These are phyloP conservation scores for Rhegmatorhina hoffmannsi DNA, from an alignment of 2,113 vertebrate genomes.

Conservation along the genomic window DNA sequence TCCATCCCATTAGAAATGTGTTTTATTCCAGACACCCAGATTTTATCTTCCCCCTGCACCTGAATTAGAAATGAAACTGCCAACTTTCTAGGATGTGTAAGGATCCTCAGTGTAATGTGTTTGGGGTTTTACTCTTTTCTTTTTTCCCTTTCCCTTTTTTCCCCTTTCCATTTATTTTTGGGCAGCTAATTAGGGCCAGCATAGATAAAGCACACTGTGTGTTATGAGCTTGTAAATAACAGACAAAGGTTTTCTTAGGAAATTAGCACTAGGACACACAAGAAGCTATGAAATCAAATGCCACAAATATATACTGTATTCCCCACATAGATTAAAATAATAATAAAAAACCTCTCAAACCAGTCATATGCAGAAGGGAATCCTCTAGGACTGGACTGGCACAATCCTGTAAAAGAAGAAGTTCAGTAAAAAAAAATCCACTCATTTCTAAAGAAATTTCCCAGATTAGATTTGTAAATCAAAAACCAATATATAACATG, in stretches of 20 bases:
- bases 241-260: slow-evolving; percentile 49
- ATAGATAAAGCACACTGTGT: neutral
- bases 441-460: slow-evolving; percentile 86
- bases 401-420: slow-evolving; percentile 61
- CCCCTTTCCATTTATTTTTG: neutral
- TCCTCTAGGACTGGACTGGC: slow-evolving; percentile 60
- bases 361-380: slow-evolving; percentile 11
- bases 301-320: slow-evolving; percentile 12
- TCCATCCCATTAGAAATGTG: slow-evolving; percentile 63
- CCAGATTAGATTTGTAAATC: slow-evolving; percentile 97
- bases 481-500: slow-evolving; percentile 97
- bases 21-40: slow-evolving; percentile 70
- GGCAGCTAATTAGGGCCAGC: slow-evolving; percentile 57
- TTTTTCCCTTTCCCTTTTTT: fast-evolving
- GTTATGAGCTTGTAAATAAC: slow-evolving; percentile 65
- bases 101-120: slow-evolving; percentile 17
- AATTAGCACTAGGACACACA: slow-evolving; percentile 47
- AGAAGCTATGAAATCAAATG: slow-evolving; percentile 43
- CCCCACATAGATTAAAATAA: slow-evolving; percentile 42
- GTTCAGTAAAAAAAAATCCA: slow-evolving; percentile 74
- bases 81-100: slow-evolving; percentile 51
- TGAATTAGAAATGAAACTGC: slow-evolving; percentile 68
- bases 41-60: slow-evolving; percentile 64
- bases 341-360: slow-evolving; percentile 26
- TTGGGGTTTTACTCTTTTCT: neutral